These are phyloP conservation scores for Morinoia aosen DNA, from an alignment of 2,888 invertebrate genomes.

Conservation along the genomic window DNA sequence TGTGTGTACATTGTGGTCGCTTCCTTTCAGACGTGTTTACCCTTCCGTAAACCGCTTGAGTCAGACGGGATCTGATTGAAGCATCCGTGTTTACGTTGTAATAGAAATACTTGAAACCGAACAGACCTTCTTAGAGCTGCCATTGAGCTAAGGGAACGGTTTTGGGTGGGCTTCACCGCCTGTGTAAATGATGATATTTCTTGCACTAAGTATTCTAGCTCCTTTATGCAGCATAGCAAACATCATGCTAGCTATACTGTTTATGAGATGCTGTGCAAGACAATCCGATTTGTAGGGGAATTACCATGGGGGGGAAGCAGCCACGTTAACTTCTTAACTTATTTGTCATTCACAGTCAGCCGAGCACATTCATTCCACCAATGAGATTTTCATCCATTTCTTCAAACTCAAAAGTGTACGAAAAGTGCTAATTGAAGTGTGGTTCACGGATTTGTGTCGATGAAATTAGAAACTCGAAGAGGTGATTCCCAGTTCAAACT, in stretches of 20 bases:
- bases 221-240: too few relatives aligned
- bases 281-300: too few relatives aligned
- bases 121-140: neutral
- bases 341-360: too few relatives aligned
- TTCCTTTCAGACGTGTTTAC: neutral
- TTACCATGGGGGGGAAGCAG: too few relatives aligned
- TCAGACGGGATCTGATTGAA: neutral
- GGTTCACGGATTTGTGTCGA: neutral
- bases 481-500: neutral
- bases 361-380: too few relatives aligned
- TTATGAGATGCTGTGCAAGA: too few relatives aligned
- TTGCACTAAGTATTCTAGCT: too few relatives aligned
- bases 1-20: neutral
- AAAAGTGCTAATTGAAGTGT: neutral
- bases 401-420: too few relatives aligned
- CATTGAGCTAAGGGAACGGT: neutral
- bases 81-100: neutral
- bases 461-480: neutral
- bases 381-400: too few relatives aligned
- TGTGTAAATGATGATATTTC: too few relatives aligned
- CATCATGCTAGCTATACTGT: too few relatives aligned
- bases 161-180: neutral
- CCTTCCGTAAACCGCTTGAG: neutral
- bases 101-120: neutral
- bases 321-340: too few relatives aligned